Base-by-base conservation (phyloP, 2,888 invertebrate genomes). In the Apomyelois bistriatella region DNA sequence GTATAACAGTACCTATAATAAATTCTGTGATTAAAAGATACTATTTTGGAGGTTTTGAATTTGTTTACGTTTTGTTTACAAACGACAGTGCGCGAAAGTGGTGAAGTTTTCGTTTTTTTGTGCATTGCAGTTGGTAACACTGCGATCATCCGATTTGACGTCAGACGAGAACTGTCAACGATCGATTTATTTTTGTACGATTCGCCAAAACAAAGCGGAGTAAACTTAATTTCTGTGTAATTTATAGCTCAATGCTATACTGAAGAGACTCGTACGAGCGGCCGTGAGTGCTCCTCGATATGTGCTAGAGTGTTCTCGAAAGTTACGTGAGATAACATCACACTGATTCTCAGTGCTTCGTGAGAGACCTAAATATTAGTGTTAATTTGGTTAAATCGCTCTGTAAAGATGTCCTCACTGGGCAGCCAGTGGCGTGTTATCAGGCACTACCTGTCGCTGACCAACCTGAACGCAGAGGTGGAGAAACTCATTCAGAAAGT, bases 391-490 rank as follows among this genome's bases (percentile, higher is more conserved):
- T 22, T 2, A 22, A 22, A 22, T 22, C 5, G 2, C 15, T n/a
- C 10, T 0, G 7, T 41, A n/a, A 37, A 36, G 10, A 87, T 85
- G 85, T 84, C 87, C 59, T 87, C 87, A 3, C 60, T 86, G 49
- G 86, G 89, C 13, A 78, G 83, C 16, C 90, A 88, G 72, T 90
- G 90, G 90, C 74, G 81, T 17, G 66, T 86, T 42, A 79, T 90
- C 48, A 72, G 90, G 16, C 85, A 86, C 62, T 87, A 85, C 61
- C 70, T 90, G 41, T 85, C 88, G 8, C 64, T 82, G 55, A 69
- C 68, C 30, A 85, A 82, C 62, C 68, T 88, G 55, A 77, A 82
- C 47, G 52, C 79, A 0, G 89, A 89, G 66, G 75, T 85, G 7
- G 88, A 90, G 41, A 86, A 85, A 66, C 62, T 88, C 56, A 66